These are phyloP conservation scores for Machimus atricapillus DNA, from an alignment of 2,888 invertebrate species.

Conservation along the genomic window DNA sequence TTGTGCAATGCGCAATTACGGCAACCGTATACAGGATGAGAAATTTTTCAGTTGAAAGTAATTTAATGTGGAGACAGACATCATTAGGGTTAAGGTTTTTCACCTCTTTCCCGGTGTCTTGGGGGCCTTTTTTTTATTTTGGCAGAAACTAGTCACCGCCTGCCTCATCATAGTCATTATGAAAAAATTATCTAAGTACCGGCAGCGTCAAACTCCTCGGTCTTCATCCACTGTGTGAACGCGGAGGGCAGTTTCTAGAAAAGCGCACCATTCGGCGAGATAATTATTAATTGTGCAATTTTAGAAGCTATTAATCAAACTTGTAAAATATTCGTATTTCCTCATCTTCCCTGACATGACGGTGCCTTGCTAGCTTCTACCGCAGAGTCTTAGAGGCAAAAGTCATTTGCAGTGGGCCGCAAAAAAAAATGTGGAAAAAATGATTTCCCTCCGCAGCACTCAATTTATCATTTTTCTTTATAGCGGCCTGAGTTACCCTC, in stretches of 20 bases:
- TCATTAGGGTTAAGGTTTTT: slow-evolving; percentile 22
- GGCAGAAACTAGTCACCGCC: neutral
- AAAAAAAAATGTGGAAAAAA: neutral
- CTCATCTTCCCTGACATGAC: slow-evolving; percentile 18
- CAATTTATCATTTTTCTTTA: slow-evolving; percentile 21
- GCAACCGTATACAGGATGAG: slow-evolving; percentile 17
- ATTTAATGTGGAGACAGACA: slow-evolving; percentile 18
- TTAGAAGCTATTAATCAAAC: slow-evolving; percentile 25
- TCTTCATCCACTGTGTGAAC: neutral
- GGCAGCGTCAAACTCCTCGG: neutral
- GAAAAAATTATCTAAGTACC: neutral
- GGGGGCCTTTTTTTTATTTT: neutral
- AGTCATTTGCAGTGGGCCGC: neutral
- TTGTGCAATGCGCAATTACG: slow-evolving; percentile 2
- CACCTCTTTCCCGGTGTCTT: neutral
- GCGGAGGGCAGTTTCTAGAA: neutral
- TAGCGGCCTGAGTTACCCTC: neutral
- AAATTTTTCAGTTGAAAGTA: slow-evolving; percentile 22
- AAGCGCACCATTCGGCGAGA: neutral
- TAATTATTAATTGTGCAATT: slow-evolving; percentile 38
- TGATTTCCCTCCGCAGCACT: neutral
- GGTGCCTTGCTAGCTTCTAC: neutral
- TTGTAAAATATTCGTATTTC: slow-evolving; percentile 16
- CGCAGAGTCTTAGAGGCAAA: neutral
- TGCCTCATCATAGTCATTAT: neutral